Base-by-base conservation (phyloP, 2,113 vertebrate species). In the Chloropsis cyanopogon region DNA sequence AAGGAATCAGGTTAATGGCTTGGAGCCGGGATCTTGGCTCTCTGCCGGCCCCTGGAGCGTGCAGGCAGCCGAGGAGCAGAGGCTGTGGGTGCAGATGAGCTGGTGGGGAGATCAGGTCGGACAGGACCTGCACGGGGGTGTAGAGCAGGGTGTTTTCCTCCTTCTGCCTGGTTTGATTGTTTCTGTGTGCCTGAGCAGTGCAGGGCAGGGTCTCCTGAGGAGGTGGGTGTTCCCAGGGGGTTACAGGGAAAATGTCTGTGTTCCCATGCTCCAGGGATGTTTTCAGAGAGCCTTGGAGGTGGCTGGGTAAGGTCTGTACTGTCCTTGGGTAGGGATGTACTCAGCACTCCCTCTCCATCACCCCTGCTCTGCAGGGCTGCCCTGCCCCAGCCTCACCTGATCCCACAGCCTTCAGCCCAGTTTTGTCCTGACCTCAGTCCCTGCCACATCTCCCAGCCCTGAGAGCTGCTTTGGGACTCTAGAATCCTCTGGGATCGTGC, bases 41-140 rank as follows among this genome's bases (percentile, higher is more conserved):
- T 56, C n/a, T 39, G 4, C 76, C 1, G 1, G 29, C 50, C 47
- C n/a, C 50, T 23, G 69, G 54, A 18, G 47, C 5, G 0, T 0
- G 20, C 42, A n/a, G 88, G 42, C 1, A 14, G 71, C 42, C 17
- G 69, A 65, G 59, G 47, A 77, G 65, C 39, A 42, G 68, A 46
- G 68, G 53, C 54, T 88, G 65, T 0, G 7, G 37, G 4, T 56
- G 44, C 59, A 35, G 41, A 11, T 21, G 56, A 2, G n/a, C 4
- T 78, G 54, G 35, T 1, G 6, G 26, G 44, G 56, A 60, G 46
- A 19, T 33, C 7, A 24, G 52, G 13, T 6, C 37, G 14, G 54
- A 28, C 26, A 26, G 41, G 46, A 31, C 47, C 31, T 50, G 82
- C 37, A 44, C 31, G 3, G 7, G 52, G 39, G 5, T 44, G 56